These are phyloP conservation scores for Meliscaeva auricollis DNA, from an alignment of 2,888 invertebrate species.

Conservation along the genomic window DNA sequence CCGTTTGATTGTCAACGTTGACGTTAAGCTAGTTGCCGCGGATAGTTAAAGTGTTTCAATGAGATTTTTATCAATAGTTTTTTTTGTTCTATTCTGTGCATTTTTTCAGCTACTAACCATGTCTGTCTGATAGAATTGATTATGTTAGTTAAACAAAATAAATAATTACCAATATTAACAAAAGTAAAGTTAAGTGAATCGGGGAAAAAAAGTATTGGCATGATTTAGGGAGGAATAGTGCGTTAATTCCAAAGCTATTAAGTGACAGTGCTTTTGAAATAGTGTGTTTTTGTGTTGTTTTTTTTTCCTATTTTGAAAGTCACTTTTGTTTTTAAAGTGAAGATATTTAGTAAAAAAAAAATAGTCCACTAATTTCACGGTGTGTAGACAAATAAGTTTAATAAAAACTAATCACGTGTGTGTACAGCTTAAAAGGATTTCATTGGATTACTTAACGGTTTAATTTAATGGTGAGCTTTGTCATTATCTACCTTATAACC, in stretches of 20 bases:
- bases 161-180: conserved; percentile 35
- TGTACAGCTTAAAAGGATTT: conserved; percentile 39
- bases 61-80: conserved; percentile 48
- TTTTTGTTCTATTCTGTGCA: conserved; percentile 23
- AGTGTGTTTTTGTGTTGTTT: not conserved
- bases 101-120: conserved; percentile 18
- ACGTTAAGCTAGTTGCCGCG: conserved; percentile 59
- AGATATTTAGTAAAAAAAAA: not conserved
- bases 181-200: conserved; percentile 19
- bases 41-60: conserved; percentile 69
- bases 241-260: not conserved
- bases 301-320: not conserved
- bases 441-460: conserved; percentile 52
- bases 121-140: conserved; percentile 39
- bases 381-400: not conserved
- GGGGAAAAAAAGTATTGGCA: not conserved
- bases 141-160: conserved; percentile 28
- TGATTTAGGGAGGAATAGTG: not conserved
- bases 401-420: not conserved
- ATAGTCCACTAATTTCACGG: not conserved
- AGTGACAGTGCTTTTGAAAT: conserved; percentile 22
- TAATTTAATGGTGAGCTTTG: conserved; percentile 35
- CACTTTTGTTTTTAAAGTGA: conserved; percentile 9
- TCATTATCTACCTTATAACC: too few species aligned
- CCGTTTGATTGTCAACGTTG: conserved; percentile 73